phyloP scores from a whole-genome alignment of 2,113 vertebrate species.

The Prunella fulvescens region DNA sequence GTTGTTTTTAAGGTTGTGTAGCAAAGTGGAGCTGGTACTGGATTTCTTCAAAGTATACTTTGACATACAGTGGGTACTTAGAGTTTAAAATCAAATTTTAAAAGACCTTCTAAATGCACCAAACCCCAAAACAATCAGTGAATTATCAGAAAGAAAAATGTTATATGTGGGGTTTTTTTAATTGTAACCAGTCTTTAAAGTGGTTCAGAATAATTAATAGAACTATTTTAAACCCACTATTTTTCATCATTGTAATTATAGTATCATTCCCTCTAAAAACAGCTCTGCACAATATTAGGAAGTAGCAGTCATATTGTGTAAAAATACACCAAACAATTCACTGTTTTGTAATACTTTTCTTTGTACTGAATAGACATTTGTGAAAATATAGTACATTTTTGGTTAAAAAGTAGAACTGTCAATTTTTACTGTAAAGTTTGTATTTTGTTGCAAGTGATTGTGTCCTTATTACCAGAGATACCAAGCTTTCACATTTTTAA shows the following conservation, averaged over 20 bases:
- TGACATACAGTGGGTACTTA: not conserved
- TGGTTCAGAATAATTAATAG: not conserved
- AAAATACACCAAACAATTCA: not conserved
- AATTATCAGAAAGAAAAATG: not conserved
- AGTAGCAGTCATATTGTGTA: not conserved
- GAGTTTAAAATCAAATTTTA: not conserved
- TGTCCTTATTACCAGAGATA: not conserved
- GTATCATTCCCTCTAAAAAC: not conserved
- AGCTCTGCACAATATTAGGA: not conserved
- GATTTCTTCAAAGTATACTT: not conserved
- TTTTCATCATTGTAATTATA: not conserved
- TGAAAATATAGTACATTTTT: not conserved
- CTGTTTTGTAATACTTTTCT: not conserved
- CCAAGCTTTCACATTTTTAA: not conserved
- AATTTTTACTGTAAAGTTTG: not conserved
- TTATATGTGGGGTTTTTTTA: fast-evolving
- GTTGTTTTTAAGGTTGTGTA: not conserved
- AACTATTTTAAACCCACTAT: not conserved
- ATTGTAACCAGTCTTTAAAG: not conserved
- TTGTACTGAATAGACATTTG: not conserved
- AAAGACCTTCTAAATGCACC: not conserved
- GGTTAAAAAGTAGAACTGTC: not conserved
- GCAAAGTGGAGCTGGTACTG: not conserved
- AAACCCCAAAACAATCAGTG: not conserved
- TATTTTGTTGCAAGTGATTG: not conserved